Evolutionary conservation across 2,888 invertebrate genomes (phyloP), one percentile per base, ranked within the genome.

Genomic region (Aphrophora alni): DNA sequence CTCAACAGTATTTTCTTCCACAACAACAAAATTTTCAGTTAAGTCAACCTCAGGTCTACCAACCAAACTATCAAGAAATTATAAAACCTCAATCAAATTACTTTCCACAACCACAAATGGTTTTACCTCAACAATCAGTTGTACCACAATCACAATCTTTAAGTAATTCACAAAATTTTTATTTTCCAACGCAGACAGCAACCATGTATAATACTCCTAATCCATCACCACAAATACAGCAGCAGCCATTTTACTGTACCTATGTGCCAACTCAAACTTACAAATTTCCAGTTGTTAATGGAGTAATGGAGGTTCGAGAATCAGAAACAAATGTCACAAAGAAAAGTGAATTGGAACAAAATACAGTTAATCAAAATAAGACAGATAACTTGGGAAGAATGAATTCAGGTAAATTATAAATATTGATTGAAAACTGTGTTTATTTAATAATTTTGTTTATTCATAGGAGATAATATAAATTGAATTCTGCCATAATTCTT

Each of bases 231-330:
- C 59, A 78, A 25, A 14, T 59, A 10, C 78, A 73, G 8, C 78
- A 73, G 12, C 72, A 78, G 24, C 78, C 78, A 17, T 51, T 78
- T 17, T 26, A 70, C 59, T 76, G 76, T 33, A 80, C 71, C 28
- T 72, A 80, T 24, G 75, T 76, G 8, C 72, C 59, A 12, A 44
- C 71, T 25, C 80, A 21, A 21, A 28, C 75, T n/a, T 75, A 80
- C 33, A 74, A 80, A 44, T 80, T 77, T 75, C 80, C 72, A 38
- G 24, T 71, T 21, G 59, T 73, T 21, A 38, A 73, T 51, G 75
- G 75, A 26, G 70, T 69, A 17, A 76, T 44, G 17, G 78, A 78
- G 28, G 51, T 51, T 2, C 59, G 59, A 21, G 59, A 59, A 21
- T n/a, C 59, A n/a, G 21, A 59, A 59, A 59, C 21, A 59, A 59